phyloP scores from a whole-genome alignment of 2,888 invertebrate species.

The Dusona sp. region DNA sequence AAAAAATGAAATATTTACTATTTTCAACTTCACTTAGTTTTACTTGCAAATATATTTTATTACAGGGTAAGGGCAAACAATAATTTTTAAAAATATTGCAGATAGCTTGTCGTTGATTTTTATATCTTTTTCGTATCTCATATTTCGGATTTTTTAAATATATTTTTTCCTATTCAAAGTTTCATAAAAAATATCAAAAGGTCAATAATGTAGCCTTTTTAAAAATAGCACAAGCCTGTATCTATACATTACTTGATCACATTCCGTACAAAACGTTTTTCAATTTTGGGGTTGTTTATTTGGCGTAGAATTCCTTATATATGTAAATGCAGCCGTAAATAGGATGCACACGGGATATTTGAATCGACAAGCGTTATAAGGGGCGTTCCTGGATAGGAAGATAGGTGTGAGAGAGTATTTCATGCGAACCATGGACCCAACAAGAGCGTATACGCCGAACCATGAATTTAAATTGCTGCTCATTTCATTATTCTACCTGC shows the following conservation, averaged over 20 bases:
- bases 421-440: slow-evolving; percentile 35
- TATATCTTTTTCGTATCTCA: neutral
- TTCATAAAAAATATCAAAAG: neutral
- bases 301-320: neutral
- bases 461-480: slow-evolving; percentile 68
- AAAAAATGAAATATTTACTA: too few species aligned
- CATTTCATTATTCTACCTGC: slow-evolving; percentile 67
- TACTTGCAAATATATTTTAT: neutral
- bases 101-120: neutral
- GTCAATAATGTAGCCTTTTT: neutral
- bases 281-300: neutral
- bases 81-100: neutral
- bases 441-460: slow-evolving; percentile 37
- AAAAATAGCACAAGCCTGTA: neutral
- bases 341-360: slow-evolving; percentile 15
- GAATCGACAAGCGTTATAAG: slow-evolving; percentile 55
- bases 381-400: slow-evolving; percentile 22
- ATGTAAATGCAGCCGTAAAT: slow-evolving; percentile 26
- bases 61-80: neutral
- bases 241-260: neutral
- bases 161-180: too few species aligned
- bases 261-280: slow-evolving; percentile 10
- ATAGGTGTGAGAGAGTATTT: slow-evolving; percentile 53
- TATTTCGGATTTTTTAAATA: neutral
- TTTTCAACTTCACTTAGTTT: neutral